phyloP scores from a whole-genome alignment of 2,888 invertebrate genomes.

The Galeruca laticollis region DNA sequence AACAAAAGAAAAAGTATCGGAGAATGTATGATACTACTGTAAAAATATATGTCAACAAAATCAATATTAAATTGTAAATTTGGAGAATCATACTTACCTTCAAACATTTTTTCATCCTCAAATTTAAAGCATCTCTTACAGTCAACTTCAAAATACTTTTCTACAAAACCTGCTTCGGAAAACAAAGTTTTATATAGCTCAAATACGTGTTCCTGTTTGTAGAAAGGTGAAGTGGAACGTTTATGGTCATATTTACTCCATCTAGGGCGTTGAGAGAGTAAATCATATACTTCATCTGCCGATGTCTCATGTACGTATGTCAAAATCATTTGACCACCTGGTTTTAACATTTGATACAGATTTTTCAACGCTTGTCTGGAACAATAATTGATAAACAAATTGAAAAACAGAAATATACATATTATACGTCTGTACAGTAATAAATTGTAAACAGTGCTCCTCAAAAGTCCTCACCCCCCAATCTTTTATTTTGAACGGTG shows the following conservation, averaged over 20 bases:
- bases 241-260: slow-evolving; percentile 39
- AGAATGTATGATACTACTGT: too few relatives aligned
- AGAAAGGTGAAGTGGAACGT: slow-evolving; percentile 31
- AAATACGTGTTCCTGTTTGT: slow-evolving; percentile 7
- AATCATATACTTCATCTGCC: slow-evolving; percentile 28
- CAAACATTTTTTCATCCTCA: slow-evolving; percentile 26
- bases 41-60: too few relatives aligned
- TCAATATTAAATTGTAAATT: too few relatives aligned
- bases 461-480: too few relatives aligned
- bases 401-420: too few relatives aligned
- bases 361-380: slow-evolving; percentile 73
- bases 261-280: slow-evolving; percentile 30
- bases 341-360: slow-evolving; percentile 74
- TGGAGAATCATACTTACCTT: slow-evolving; percentile 19
- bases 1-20: too few relatives aligned
- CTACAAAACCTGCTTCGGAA: slow-evolving; percentile 25
- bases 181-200: slow-evolving; percentile 25
- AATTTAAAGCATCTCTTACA: slow-evolving; percentile 13
- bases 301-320: slow-evolving; percentile 66
- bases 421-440: too few relatives aligned
- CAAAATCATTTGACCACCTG: slow-evolving; percentile 77
- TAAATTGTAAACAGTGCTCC: too few relatives aligned
- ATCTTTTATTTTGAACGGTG: too few relatives aligned
- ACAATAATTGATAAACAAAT: slow-evolving; percentile 41
- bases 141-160: slow-evolving; percentile 5